Evolutionary conservation across 2,113 vertebrate species (phyloP), one percentile per base, ranked within the genome.

Genomic region (Tringa solitaria): DNA sequence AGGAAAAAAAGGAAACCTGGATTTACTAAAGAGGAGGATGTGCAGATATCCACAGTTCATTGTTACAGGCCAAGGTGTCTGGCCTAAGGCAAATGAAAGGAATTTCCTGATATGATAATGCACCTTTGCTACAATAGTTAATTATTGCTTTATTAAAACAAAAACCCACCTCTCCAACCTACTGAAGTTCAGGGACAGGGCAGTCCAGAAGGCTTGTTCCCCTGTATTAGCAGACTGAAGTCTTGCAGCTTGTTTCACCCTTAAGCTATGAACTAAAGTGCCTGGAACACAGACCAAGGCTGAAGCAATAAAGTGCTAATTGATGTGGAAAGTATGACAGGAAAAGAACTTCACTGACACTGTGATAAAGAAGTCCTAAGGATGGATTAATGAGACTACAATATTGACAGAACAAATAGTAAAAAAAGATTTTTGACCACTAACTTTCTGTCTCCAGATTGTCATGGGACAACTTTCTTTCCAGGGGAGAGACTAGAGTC

Each of bases 281-380:
- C 79, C 91, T 90, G 41, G 73, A 93, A 94, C 80, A 95, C 64
- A 94, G 89, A 95, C 24, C 23, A 94, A 95, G 81, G 84, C 84
- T 84, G 50, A 94, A 93, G 91, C 59, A 89, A 89, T 98, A 98
- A 98, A 98, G 98, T 98, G 98, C 98, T 92, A 70, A 57, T 37
- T 24, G 87, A 97, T 89, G 86, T 83, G 69, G 74, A 53, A 96
- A 93, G 22, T 35, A 9, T 10, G 63, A 87, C 13, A 87, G 33
- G 69, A 96, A 54, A 69, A 70, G 37, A 90, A 53, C 45, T 95
- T 87, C 73, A 90, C 39, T 94, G 77, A 68, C 84, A 94, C 43
- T 48, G 23, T 41, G 50, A 57, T 59, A 37, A 54, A 89, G 43
- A 53, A 56, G 45, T 84, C 69, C n/a, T 78, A 81, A 86, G 9